A percentile compares a stretch with the other conserved stretches of the same genome.
These are phyloP conservation scores for Dynastes tityus DNA, from an alignment of 2,888 invertebrate genomes.

Conservation along the genomic window DNA sequence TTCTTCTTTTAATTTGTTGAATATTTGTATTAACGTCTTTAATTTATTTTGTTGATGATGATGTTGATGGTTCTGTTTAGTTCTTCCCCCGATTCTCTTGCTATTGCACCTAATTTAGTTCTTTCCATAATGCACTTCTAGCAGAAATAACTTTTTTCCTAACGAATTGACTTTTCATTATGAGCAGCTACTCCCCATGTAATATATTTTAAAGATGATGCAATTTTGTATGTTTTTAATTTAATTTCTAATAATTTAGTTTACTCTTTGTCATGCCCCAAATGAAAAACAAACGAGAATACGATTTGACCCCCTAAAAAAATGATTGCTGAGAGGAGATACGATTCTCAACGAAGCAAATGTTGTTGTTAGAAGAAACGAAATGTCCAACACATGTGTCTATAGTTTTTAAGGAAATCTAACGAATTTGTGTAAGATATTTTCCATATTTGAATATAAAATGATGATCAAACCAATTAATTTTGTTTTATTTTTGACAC, in stretches of 20 bases:
- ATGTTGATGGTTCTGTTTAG: too few relatives aligned
- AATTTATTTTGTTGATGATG: constrained; percentile 13
- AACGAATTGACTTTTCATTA: too few relatives aligned
- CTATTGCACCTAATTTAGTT: not conserved
- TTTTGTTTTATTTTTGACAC: not conserved
- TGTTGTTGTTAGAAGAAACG: not conserved
- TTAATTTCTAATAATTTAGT: not conserved
- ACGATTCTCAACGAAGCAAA: not conserved
- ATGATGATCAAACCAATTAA: not conserved
- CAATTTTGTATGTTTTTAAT: not conserved
- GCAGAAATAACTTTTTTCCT: not conserved
- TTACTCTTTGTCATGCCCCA: not conserved
- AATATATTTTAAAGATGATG: not conserved
- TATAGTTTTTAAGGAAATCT: constrained; percentile 43
- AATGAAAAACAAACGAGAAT: not conserved
- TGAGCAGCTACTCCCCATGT: not conserved
- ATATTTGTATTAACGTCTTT: constrained; percentile 6
- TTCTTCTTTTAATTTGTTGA: constrained; percentile 3
- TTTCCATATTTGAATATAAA: constrained; percentile 50
- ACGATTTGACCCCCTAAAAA: not conserved
- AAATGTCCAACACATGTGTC: not conserved
- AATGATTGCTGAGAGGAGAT: too few relatives aligned
- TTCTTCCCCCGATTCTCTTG: not conserved
- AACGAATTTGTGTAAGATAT: constrained; percentile 50
- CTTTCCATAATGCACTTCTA: not conserved